These are phyloP conservation scores for Stegodyphus dumicola DNA, from an alignment of 1,140 invertebrate genomes.

Conservation along the genomic window DNA sequence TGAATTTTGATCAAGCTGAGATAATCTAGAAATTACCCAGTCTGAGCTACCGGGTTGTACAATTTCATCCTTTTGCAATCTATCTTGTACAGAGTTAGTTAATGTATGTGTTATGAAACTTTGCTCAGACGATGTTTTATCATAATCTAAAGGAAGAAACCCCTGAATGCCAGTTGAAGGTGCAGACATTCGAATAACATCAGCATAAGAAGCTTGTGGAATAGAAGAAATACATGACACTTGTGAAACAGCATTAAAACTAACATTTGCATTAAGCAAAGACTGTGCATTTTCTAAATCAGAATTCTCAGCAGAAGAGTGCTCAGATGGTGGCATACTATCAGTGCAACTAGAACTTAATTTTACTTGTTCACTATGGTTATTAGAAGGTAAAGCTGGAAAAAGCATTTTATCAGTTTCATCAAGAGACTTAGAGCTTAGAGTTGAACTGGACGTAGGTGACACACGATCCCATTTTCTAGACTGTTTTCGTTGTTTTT, in stretches of 20 bases:
- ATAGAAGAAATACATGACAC: constrained; percentile 68
- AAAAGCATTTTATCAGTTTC: constrained; percentile 47
- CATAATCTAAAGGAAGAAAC: background rate
- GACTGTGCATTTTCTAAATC: constrained; percentile 78
- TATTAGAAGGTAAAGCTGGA: constrained; percentile 48
- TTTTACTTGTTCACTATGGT: constrained; percentile 29
- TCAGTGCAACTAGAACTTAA: constrained; percentile 66
- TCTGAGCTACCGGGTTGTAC: constrained; percentile 24
- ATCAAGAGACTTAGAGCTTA: constrained; percentile 8
- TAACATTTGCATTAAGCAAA: constrained; percentile 69
- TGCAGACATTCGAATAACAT: constrained; percentile 75
- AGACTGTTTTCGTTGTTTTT: constrained; percentile 26
- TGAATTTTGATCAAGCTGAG: constrained; percentile 26
- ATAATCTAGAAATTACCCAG: constrained; percentile 36
- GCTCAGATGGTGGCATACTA: constrained; percentile 76
- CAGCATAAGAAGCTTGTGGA: constrained; percentile 79
- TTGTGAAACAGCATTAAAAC: constrained; percentile 63
- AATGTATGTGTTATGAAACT: background rate
- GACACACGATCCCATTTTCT: constrained; percentile 23
- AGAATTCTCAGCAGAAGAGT: constrained; percentile 75
- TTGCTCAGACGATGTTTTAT: background rate
- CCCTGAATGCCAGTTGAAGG: constrained; percentile 21
- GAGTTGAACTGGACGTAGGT: background rate
- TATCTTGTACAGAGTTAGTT: constrained; percentile 1
- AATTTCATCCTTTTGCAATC: constrained; percentile 32